Evolutionary conservation across 2,113 vertebrate genomes (phyloP).

Genomic region (Lampris megalopsis): DNA sequence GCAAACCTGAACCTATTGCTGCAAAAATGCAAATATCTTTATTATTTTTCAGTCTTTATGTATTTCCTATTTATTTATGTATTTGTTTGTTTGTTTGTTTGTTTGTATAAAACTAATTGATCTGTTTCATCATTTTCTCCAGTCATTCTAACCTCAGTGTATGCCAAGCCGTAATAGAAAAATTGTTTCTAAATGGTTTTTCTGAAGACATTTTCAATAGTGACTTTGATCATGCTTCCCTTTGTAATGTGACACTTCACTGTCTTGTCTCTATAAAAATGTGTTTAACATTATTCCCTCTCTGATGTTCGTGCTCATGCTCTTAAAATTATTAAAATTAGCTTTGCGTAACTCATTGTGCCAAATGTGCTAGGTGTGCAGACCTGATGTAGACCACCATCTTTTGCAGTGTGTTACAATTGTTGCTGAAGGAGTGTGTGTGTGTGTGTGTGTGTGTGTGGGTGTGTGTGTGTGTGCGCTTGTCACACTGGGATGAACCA

Average conservation of each 20-base stretch:
- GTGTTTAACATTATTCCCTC: neutral
- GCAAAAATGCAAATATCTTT: too few relatives aligned
- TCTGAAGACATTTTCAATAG: slow-evolving; percentile 20
- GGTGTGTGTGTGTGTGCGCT: slow-evolving; percentile 5
- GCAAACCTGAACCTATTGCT: slow-evolving; percentile 10
- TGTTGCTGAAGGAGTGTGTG: slow-evolving; percentile 10
- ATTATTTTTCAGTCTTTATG: too few relatives aligned
- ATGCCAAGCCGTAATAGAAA: neutral
- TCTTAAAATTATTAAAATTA: neutral
- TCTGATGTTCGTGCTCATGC: neutral
- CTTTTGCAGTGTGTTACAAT: neutral
- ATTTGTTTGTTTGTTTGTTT: too few relatives aligned
- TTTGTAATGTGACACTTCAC: slow-evolving; percentile 49
- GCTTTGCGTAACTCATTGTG: neutral
- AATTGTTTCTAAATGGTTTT: slow-evolving; percentile 17
- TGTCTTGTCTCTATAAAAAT: slow-evolving; percentile 39
- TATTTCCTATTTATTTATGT: too few relatives aligned
- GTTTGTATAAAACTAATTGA: too few relatives aligned
- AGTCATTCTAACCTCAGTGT: neutral
- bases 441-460: slow-evolving; percentile 10
- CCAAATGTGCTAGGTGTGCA: neutral
- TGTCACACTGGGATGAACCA: slow-evolving; percentile 40
- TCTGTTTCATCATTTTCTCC: too few relatives aligned
- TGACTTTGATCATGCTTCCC: slow-evolving; percentile 16
- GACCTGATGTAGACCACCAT: neutral